Base-by-base conservation (phyloP, 2,113 vertebrate genomes). In the Haplochromis burtoni region DNA sequence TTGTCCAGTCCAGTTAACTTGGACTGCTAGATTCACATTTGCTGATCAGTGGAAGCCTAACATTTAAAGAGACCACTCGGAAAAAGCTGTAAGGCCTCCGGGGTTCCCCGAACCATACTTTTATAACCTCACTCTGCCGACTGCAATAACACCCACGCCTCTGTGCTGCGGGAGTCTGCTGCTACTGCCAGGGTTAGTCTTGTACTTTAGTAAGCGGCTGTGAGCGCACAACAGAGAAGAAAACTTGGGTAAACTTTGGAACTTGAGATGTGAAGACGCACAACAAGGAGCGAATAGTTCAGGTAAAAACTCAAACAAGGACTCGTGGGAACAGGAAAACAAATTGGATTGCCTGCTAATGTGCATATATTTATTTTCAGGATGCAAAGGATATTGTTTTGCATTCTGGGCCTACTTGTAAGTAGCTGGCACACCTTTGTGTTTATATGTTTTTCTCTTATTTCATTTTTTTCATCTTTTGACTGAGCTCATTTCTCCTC, bases 341-440 rank as follows among this genome's bases (percentile, higher is more conserved):
- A 4, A 29, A 3, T 13, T 49, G 4, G 2, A 40, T 57, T 68
- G 40, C 31, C 19, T 29, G 33, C 47, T 89, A 71, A 87, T 85
- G 11, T 16, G 3, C 10, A 12, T 61, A 45, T 88, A 17, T 45
- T 45, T 82, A 79, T 55, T 90, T 87, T 21, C 88, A 96, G 95
- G 89, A 97, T 97, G 95, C 91, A 31, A 85, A 90, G 91, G 85
- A 87, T 95, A 42, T 61, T 93, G 80, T 87, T 87, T 68, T 86
- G 42, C 5, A 82, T 38, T 83, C 38, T 96, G 40, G 57, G 47
- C 17, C 45, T 94, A 17, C 87, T 96, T 88, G 96, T 97, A 91
- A 97, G 96, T 96, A 89, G 13, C 13, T 0, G 35, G 19, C n/a
- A 47, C 4, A 3, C 57, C 14, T 73, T 57, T 79, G 19, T 81